Conservation (phyloP, 2,888 invertebrate species). For the Fragum sueziense region DNA sequence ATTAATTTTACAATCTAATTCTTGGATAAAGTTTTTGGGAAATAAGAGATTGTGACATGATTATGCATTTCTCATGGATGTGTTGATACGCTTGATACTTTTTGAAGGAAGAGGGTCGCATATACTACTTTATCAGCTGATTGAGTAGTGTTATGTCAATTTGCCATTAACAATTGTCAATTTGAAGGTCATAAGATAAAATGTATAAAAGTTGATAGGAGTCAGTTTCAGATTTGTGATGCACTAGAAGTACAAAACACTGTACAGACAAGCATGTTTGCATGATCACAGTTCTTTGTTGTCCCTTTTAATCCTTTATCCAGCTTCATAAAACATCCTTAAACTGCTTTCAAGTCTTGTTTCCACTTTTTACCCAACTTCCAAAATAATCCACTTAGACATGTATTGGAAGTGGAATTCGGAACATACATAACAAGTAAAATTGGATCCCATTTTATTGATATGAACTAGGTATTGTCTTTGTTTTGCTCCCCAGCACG, state of each 20-base stretch:
- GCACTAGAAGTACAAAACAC: neutral
- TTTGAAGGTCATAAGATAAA: neutral
- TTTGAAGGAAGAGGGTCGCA: neutral
- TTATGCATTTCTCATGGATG: no score
- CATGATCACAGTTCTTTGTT: neutral
- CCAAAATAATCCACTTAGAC: neutral
- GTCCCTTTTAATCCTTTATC: neutral
- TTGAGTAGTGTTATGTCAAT: neutral
- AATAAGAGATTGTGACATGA: no score
- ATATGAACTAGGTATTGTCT: no score
- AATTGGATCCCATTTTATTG: no score
- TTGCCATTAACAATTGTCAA: neutral
- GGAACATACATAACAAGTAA: no score
- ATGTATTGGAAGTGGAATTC: neutral
- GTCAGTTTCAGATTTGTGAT: neutral
- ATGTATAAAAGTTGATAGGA: neutral
- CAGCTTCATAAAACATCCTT: neutral
- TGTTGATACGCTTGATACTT: no score
- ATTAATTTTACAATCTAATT: no score
- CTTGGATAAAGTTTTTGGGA: no score
- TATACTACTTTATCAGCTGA: neutral
- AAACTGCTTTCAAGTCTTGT: neutral
- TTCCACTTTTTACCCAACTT: neutral
- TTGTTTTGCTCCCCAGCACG: no score
- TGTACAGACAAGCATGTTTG: constrained; percentile 22